Base-by-base conservation (phyloP, 2,888 invertebrate genomes). In the Synanthedon vespiformis region DNA sequence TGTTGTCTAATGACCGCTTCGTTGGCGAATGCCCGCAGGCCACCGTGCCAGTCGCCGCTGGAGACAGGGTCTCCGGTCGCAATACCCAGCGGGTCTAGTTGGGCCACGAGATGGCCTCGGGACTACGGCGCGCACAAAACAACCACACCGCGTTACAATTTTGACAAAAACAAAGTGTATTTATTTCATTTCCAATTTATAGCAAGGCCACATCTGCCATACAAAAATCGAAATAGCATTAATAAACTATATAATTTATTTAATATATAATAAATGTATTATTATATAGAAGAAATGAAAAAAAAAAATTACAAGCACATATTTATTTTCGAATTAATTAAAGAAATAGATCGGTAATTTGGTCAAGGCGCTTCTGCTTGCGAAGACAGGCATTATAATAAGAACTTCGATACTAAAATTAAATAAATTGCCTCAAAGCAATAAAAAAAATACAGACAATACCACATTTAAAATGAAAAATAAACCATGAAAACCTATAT, bases 61-160 rank as follows among this genome's bases (percentile, higher is more conserved):
- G 83, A 82, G 55, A 76, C 78, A 67, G 89, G 89, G 78, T 91
- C 91, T 66, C 91, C 91, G 80, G 91, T 92, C 80, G 91, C 90
- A 84, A 98, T 96, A 87, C 94, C 95, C 85, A 98, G 90, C 58
- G 98, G 97, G 88, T 98, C 97, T 88, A 97, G 89, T 74, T 94
- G 93, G 70, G 97, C 95, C 75, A 95, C 94, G 85, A 96, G 92
- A 89, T 97, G 97, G 76, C 97, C 97, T 77, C 96, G 93, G 66
- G 95, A 93, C 96, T 97, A 89, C 65, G 67, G 67, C 72, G 69
- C 66, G 71, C 70, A 61, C 55, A 64, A 66, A 68, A 68, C 62
- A 62, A 65, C 51, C 53, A 51, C 53, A 51, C 51, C 48, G 40
- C 40, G 48, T 54, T 51, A 54, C 4, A 44, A 44, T 34, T 34